Evolutionary conservation across 2,113 vertebrate genomes (phyloP).

Genomic region (Saccopteryx bilineata): DNA sequence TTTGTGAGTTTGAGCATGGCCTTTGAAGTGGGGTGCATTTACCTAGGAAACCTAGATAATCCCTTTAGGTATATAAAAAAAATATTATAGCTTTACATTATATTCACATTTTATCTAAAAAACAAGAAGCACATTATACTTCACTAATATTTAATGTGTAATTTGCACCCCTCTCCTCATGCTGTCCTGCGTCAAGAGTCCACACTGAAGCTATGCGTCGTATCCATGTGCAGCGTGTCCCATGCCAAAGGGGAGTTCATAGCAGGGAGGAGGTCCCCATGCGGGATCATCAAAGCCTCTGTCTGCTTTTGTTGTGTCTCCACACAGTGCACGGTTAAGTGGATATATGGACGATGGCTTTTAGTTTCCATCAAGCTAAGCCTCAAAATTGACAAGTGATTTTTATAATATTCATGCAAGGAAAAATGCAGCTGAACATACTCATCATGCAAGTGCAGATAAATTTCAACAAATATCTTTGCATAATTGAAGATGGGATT

Average conservation of each 20-base stretch:
- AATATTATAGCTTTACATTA: background rate
- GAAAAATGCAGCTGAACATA: slow-evolving; percentile 60
- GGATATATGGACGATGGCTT: background rate
- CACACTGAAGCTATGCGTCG: background rate
- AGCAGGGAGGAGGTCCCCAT: background rate
- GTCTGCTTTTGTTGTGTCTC: background rate
- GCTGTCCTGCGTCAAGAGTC: background rate
- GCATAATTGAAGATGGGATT: slow-evolving; percentile 39
- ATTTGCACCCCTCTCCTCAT: background rate
- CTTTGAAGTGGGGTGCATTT: background rate
- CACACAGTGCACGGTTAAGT: background rate
- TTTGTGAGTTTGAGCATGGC: background rate
- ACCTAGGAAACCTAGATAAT: background rate
- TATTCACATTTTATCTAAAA: background rate
- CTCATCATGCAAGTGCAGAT: slow-evolving; percentile 38
- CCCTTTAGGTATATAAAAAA: background rate
- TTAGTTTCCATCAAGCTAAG: slow-evolving; percentile 44
- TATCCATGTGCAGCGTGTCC: accelerated
- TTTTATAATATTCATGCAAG: slow-evolving; percentile 57
- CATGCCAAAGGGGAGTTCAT: background rate
- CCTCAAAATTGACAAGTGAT: slow-evolving; percentile 22
- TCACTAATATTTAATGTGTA: background rate
- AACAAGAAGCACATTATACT: background rate
- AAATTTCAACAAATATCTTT: slow-evolving; percentile 63
- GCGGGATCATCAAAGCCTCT: background rate